Evolutionary conservation across 2,113 vertebrate species (phyloP), one percentile per base, ranked within the genome.

Genomic region (Ciconia stormi): DNA sequence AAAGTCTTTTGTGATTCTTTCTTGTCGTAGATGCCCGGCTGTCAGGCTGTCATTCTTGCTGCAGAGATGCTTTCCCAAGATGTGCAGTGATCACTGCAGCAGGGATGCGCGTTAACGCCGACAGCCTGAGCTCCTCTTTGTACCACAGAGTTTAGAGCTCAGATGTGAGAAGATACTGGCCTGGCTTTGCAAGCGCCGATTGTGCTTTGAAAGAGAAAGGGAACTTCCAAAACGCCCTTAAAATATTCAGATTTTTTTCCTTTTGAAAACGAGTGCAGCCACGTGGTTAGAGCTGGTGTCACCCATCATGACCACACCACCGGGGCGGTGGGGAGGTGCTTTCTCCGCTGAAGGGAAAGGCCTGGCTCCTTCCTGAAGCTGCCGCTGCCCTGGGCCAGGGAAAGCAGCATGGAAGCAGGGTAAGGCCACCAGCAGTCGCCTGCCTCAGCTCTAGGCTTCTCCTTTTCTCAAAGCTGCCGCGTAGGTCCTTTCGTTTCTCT

Each of bases 191-290:
- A 18, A 15, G 29, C 2, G 0, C 36, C 1, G 7, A 2, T 4
- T 4, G 40, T 58, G 84, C 89, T 93, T 52, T 95, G 86, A 96
- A 93, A 93, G 82, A 72, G 89, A 97, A 97, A 95, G 91, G 83
- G 94, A 96, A 97, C 83, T 96, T 95, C 76, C 20, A 7, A 92
- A 95, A 96, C 94, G 78, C 93, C 96, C 97, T 97, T 95, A 97
- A 97, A 94, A 88, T 76, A 82, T 66, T 90, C 89, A 78, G 67
- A 61, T 91, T 72, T 83, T 36, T 94, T 90, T 78, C 73, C 70
- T 95, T 78, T 42, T 26, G 72, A 91, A 70, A 88, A 38, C 16
- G 47, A 79, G 87, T 53, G 80, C 55, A 53, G 77, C 89, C 96
- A 93, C 93, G 92, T 96, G 96, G 84, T 93, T 83, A 38, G 80